A percentile compares a stretch with the other conserved stretches of the same genome.
phyloP scores from a whole-genome alignment of 2,888 invertebrate species.

The Saturnia japonica region DNA sequence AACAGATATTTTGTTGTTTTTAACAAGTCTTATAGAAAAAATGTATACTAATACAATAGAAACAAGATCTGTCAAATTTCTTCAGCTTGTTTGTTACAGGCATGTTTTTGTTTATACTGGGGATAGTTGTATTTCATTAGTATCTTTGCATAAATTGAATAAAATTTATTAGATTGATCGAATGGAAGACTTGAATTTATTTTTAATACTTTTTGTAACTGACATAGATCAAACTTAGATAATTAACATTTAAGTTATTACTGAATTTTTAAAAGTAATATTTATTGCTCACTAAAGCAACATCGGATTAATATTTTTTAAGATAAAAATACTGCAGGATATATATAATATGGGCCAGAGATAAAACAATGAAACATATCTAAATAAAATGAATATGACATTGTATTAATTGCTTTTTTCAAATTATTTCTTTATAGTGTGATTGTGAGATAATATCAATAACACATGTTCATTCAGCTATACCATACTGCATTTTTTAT shows the following conservation, averaged over 20 bases:
- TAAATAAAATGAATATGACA: too few relatives aligned
- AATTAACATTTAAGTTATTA: neutral
- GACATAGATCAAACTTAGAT: neutral
- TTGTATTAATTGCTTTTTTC: too few relatives aligned
- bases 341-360: neutral
- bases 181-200: neutral
- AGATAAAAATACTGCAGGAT: neutral
- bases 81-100: neutral
- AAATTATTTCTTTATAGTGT: too few relatives aligned
- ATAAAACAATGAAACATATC: neutral
- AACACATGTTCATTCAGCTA: too few relatives aligned
- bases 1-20: too few relatives aligned
- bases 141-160: too few relatives aligned
- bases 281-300: neutral
- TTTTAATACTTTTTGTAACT: neutral
- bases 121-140: too few relatives aligned
- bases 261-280: neutral
- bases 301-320: neutral
- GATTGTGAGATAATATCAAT: too few relatives aligned
- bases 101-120: neutral
- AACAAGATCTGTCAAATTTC: neutral
- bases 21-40: too few relatives aligned
- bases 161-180: too few relatives aligned
- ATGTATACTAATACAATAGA: too few relatives aligned
- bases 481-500: too few relatives aligned